A percentile compares a stretch with the other conserved stretches of the same genome.
phyloP scores from a whole-genome alignment of 2,113 vertebrate species.

The Eurystomus gularis region DNA sequence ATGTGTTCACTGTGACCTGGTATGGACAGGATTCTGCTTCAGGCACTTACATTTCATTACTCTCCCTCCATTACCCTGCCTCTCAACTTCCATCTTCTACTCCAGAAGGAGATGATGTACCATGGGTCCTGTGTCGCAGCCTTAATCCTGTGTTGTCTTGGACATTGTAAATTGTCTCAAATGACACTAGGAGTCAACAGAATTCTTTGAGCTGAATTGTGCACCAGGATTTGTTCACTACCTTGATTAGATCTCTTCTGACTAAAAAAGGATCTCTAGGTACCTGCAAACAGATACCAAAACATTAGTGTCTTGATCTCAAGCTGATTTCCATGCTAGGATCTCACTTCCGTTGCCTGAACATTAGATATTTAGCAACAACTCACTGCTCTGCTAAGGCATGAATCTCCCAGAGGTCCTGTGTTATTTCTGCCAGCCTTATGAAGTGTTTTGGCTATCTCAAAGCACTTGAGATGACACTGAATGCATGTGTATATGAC shows the following conservation, averaged over 20 bases:
- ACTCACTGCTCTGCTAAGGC: fast-evolving
- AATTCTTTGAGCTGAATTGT: not conserved
- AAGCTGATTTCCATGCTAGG: not conserved
- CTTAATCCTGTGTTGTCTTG: not conserved
- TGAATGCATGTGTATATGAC: not conserved
- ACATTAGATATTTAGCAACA: not conserved
- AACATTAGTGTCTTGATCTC: not conserved
- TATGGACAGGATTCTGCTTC: not conserved
- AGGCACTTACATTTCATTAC: not conserved
- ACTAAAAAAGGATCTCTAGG: not conserved
- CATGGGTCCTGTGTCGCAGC: not conserved
- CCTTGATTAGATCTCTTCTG: not conserved
- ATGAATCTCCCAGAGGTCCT: not conserved
- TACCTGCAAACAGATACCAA: not conserved
- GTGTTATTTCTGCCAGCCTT: not conserved
- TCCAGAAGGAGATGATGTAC: not conserved
- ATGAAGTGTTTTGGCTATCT: not conserved
- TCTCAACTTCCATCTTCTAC: not conserved
- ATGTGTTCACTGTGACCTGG: not conserved
- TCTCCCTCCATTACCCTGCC: not conserved
- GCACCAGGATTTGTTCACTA: not conserved
- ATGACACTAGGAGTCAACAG: not conserved
- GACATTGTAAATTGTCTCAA: not conserved
- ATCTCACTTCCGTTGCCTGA: not conserved
- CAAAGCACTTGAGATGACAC: not conserved